Conservation (phyloP, 2,888 invertebrate species). For the Mythimna loreyi region DNA sequence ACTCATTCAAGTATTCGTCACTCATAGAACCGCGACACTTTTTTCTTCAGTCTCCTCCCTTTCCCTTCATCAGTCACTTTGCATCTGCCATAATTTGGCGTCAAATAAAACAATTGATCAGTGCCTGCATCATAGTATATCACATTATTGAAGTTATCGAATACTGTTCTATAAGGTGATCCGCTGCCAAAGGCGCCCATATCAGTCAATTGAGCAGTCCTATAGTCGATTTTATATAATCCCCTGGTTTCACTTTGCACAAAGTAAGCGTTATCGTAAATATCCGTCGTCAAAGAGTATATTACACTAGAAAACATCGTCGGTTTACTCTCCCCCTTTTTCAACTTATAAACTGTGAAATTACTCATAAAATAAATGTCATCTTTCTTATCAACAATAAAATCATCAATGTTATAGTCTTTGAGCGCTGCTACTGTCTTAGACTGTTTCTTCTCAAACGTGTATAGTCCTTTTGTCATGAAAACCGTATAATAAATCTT, state of each 20-base stretch:
- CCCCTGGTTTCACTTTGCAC: conserved; percentile 75
- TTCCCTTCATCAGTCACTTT: conserved; percentile 67
- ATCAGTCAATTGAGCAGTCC: conserved; percentile 68
- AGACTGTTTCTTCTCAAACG: conserved; percentile 70
- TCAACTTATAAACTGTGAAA: conserved; percentile 73
- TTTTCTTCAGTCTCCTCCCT: conserved; percentile 62
- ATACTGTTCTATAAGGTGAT: conserved; percentile 73
- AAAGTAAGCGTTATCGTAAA: conserved; percentile 75
- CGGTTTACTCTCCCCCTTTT: conserved; percentile 71
- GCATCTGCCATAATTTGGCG: conserved; percentile 77
- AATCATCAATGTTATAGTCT: conserved; percentile 79
- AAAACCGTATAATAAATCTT: conserved; percentile 78
- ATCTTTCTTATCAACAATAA: conserved; percentile 76
- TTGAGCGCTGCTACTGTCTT: conserved; percentile 69
- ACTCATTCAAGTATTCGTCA: conserved; percentile 30
- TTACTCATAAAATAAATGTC: conserved; percentile 81
- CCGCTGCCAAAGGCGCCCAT: conserved; percentile 77
- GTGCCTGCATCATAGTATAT: conserved; percentile 76
- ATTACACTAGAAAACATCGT: conserved; percentile 73
- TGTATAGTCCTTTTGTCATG: conserved; percentile 73
- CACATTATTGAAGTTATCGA: conserved; percentile 79
- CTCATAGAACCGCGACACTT: conserved; percentile 44
- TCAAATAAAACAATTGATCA: conserved; percentile 76
- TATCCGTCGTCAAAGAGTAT: conserved; percentile 77
- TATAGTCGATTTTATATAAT: conserved; percentile 77